Conservation (phyloP, 2,113 vertebrate species). For the Sturnus vulgaris region DNA sequence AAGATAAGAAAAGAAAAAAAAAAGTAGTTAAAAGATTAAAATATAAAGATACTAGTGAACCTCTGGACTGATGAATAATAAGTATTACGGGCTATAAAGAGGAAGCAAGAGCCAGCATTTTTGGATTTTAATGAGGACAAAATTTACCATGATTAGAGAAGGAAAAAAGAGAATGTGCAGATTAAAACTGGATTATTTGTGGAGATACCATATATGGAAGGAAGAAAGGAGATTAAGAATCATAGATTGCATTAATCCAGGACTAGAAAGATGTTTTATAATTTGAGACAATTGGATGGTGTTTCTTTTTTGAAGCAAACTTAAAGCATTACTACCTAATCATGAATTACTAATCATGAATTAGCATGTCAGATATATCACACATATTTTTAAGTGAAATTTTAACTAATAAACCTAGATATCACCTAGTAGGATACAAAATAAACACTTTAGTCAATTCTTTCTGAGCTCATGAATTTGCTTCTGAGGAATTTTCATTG, state of each 20-base stretch:
- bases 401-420: background rate
- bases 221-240: background rate
- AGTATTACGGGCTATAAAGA: background rate
- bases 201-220: background rate
- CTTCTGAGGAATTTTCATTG: background rate
- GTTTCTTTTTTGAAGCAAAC: background rate
- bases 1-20: background rate
- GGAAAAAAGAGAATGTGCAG: background rate
- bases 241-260: background rate
- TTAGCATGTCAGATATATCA: background rate
- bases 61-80: background rate
- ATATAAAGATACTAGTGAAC: background rate
- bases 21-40: background rate
- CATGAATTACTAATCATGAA: background rate
- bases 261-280: background rate
- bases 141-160: background rate
- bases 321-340: background rate
- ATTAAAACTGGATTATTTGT: background rate
- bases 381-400: background rate
- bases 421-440: background rate
- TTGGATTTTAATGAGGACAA: background rate
- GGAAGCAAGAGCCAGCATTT: background rate
- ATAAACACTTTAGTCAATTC: background rate
- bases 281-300: background rate
- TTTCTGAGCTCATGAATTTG: background rate